Conservation (phyloP, 2,888 invertebrate species). For the Nemotelus nigrinus region DNA sequence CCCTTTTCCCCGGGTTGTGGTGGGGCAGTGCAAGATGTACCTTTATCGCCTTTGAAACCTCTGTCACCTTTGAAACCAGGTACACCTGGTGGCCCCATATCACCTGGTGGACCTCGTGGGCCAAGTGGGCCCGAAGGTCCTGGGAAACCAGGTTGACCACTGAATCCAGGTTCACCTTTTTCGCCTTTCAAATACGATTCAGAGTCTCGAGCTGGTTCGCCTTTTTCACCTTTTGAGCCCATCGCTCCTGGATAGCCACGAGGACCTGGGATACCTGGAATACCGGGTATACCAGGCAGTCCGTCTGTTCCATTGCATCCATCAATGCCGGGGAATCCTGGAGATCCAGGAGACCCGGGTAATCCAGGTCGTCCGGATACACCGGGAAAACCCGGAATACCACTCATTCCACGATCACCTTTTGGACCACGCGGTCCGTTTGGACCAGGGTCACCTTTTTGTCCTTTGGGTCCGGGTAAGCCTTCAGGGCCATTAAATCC, state of each 20-base stretch:
- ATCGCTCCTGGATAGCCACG: slow-evolving; percentile 72
- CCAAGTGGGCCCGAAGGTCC: slow-evolving; percentile 67
- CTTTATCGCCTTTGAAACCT: slow-evolving; percentile 77
- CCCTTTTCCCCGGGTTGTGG: slow-evolving; percentile 68
- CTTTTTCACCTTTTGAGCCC: slow-evolving; percentile 74
- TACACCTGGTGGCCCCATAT: slow-evolving; percentile 60
- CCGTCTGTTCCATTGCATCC: slow-evolving; percentile 98
- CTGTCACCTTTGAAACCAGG: slow-evolving; percentile 80
- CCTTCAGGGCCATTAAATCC: slow-evolving; percentile 89
- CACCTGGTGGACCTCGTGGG: slow-evolving; percentile 78
- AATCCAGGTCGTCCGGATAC: slow-evolving; percentile 65
- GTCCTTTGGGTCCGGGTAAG: slow-evolving; percentile 86
- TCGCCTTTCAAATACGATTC: slow-evolving; percentile 77
- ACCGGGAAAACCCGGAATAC: slow-evolving; percentile 88
- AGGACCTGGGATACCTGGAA: slow-evolving; percentile 77
- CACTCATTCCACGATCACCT: slow-evolving; percentile 86
- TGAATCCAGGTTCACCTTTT: slow-evolving; percentile 78
- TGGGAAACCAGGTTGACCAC: slow-evolving; percentile 60
- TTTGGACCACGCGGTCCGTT: slow-evolving; percentile 83
- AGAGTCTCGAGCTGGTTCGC: slow-evolving; percentile 74
- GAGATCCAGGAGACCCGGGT: slow-evolving; percentile 68
- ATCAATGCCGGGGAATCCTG: slow-evolving; percentile 88
- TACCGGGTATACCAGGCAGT: slow-evolving; percentile 75
- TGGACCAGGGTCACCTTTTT: slow-evolving; percentile 87
- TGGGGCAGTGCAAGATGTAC: slow-evolving; percentile 67